phyloP scores from a whole-genome alignment of 2,797 vertebrate genomes.

The Zenarchopterus dispar region DNA sequence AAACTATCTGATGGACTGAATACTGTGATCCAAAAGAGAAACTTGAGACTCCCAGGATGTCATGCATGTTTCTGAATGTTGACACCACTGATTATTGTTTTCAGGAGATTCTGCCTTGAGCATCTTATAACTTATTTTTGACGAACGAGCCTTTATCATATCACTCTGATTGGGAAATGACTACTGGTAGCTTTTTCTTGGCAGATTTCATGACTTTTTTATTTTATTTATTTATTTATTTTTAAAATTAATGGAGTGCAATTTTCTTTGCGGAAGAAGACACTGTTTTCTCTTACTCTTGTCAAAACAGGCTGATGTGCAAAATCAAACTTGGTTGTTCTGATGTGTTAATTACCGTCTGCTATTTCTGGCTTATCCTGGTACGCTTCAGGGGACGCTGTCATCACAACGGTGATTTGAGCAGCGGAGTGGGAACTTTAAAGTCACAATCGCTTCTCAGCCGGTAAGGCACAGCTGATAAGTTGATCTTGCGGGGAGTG shows the following conservation, averaged over 20 bases:
- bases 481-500: neutral
- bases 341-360: constrained; percentile 32
- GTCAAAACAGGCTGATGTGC: constrained; percentile 27
- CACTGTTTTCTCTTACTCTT: constrained; percentile 7
- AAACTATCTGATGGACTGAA: constrained; percentile 45
- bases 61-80: constrained; percentile 23
- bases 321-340: constrained; percentile 29
- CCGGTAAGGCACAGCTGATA: neutral
- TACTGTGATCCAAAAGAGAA: constrained; percentile 65
- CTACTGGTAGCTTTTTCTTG: constrained; percentile 21
- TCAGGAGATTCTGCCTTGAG: constrained; percentile 22
- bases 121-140: constrained; percentile 16
- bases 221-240: constrained; percentile 13
- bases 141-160: constrained; percentile 22
- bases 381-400: constrained; percentile 39
- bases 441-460: constrained; percentile 22
- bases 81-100: constrained; percentile 15
- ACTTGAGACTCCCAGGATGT: constrained; percentile 36
- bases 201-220: constrained; percentile 4
- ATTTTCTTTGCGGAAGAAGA: constrained; percentile 33
- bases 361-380: constrained; percentile 30
- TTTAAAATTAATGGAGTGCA: constrained; percentile 34
- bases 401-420: constrained; percentile 24
- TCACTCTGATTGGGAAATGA: constrained; percentile 21
- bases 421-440: constrained; percentile 15